A percentile compares a stretch with the other conserved stretches of the same genome.
phyloP scores from a whole-genome alignment of 2,113 vertebrate species.

The Clupea harengus region DNA sequence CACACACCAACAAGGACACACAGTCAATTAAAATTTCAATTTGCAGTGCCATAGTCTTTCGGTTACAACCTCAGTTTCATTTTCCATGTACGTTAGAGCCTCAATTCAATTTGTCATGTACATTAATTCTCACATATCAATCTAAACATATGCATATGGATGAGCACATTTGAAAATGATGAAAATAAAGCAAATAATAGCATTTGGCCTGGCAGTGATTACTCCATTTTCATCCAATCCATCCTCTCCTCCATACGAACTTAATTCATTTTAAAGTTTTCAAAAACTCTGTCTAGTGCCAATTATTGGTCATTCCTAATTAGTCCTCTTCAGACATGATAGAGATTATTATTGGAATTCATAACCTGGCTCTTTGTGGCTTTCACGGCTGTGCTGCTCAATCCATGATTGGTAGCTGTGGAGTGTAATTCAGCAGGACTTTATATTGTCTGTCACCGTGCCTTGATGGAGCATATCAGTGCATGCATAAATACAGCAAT shows the following conservation, averaged over 20 bases:
- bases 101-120: neutral
- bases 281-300: conserved; percentile 22
- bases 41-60: neutral
- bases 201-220: conserved; percentile 47
- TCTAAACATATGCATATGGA: neutral
- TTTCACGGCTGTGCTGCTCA: conserved; percentile 30
- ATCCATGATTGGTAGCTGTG: neutral
- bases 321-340: conserved; percentile 50
- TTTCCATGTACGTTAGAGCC: neutral
- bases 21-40: neutral
- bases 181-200: conserved; percentile 58
- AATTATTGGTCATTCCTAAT: conserved; percentile 49
- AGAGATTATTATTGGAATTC: conserved; percentile 29
- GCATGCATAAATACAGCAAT: conserved; percentile 2
- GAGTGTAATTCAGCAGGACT: neutral
- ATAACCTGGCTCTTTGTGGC: conserved; percentile 31
- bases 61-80: neutral
- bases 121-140: neutral
- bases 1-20: neutral
- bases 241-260: conserved; percentile 13
- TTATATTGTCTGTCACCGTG: neutral
- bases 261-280: conserved; percentile 48
- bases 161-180: conserved; percentile 27
- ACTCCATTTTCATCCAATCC: conserved; percentile 48
- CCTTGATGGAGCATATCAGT: neutral